Conservation (phyloP, 2,888 invertebrate species). For the Drosophila peninsularis region DNA sequence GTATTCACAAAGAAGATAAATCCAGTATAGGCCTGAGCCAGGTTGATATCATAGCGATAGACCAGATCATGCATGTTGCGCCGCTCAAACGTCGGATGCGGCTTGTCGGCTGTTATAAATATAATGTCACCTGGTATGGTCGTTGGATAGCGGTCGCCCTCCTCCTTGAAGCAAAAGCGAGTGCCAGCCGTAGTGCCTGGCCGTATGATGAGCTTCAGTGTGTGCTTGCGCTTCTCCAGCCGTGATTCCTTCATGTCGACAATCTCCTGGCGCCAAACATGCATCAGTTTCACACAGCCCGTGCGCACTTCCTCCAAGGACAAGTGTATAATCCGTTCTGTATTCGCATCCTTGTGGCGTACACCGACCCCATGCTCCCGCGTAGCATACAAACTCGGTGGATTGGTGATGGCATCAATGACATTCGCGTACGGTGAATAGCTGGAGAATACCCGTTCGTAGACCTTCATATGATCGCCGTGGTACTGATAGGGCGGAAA, state of each 20-base stretch:
- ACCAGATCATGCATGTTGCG: constrained; percentile 89
- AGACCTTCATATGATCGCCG: constrained; percentile 90
- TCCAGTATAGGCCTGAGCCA: constrained; percentile 90
- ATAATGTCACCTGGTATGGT: constrained; percentile 89
- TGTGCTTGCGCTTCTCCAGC: constrained; percentile 89
- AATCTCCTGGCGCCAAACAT: constrained; percentile 90
- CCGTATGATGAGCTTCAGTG: constrained; percentile 90
- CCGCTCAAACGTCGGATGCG: constrained; percentile 87
- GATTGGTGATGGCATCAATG: constrained; percentile 88
- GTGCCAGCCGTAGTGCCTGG: constrained; percentile 91
- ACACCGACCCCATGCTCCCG: constrained; percentile 88
- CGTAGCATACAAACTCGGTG: constrained; percentile 87
- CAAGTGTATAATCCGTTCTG: constrained; percentile 86
- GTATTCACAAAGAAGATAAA: constrained; percentile 88
- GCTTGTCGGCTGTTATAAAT: constrained; percentile 90
- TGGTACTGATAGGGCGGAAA: constrained; percentile 92
- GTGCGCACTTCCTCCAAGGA: constrained; percentile 89
- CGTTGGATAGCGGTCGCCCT: constrained; percentile 92
- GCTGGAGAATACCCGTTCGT: constrained; percentile 92
- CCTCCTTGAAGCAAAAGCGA: constrained; percentile 90
- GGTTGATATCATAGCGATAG: constrained; percentile 87
- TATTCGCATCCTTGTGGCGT: constrained; percentile 87
- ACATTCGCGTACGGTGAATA: constrained; percentile 92
- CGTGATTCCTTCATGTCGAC: constrained; percentile 87
- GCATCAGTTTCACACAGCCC: constrained; percentile 93